Evolutionary conservation across 1,140 invertebrate species (phyloP).

Genomic region (Drosophila takahashii): DNA sequence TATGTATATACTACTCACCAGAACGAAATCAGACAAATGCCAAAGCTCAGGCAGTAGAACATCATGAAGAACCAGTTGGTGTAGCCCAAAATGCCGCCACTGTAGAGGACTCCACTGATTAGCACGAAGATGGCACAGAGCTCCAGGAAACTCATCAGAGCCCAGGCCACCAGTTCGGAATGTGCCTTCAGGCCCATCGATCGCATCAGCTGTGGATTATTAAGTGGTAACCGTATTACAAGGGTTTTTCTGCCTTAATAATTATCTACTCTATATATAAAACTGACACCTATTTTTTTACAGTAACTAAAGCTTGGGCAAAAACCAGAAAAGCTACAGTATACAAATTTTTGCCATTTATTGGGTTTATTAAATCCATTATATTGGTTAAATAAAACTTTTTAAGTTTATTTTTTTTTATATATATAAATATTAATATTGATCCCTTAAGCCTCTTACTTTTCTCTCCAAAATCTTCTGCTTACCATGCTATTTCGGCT

Average conservation of each 20-base stretch:
- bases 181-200: slow-evolving; percentile 88
- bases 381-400: too few relatives aligned
- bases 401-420: too few relatives aligned
- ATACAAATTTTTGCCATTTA: too few relatives aligned
- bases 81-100: slow-evolving; percentile 86
- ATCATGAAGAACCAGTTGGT: slow-evolving; percentile 86
- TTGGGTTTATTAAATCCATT: too few relatives aligned
- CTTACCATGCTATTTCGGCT: slow-evolving; percentile 88
- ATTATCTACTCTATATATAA: too few relatives aligned
- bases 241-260: too few relatives aligned
- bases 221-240: too few relatives aligned
- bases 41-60: slow-evolving; percentile 86
- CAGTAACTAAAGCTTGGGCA: too few relatives aligned
- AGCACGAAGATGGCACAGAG: slow-evolving; percentile 85
- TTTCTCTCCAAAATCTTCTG: not conserved
- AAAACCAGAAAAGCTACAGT: too few relatives aligned
- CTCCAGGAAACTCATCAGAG: slow-evolving; percentile 86
- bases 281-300: too few relatives aligned
- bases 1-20: slow-evolving; percentile 85
- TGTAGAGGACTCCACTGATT: slow-evolving; percentile 86
- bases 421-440: too few relatives aligned
- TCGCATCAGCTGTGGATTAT: slow-evolving; percentile 86
- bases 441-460: too few relatives aligned
- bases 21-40: slow-evolving; percentile 87
- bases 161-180: slow-evolving; percentile 88